phyloP scores from a whole-genome alignment of 2,113 vertebrate species.

The Ailuropoda melanoleuca region DNA sequence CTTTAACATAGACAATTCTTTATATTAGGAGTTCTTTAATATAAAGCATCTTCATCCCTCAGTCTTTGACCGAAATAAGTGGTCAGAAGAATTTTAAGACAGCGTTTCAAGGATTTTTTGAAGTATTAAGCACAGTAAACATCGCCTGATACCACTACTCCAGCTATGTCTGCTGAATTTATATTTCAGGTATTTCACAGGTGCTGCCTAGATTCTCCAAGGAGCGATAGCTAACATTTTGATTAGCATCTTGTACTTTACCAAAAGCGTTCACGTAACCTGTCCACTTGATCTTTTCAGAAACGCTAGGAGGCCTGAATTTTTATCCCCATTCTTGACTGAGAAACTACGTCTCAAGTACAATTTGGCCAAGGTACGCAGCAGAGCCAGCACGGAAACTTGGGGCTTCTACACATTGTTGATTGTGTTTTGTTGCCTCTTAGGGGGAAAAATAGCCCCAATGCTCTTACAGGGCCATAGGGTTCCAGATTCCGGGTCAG shows the following conservation, averaged over 20 bases:
- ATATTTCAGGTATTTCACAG: neutral
- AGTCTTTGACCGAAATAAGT: neutral
- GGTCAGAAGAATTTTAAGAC: neutral
- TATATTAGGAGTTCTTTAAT: neutral
- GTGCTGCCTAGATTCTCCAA: neutral
- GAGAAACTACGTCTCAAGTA: neutral
- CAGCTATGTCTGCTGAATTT: neutral
- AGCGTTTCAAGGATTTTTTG: neutral
- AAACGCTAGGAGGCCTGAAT: neutral
- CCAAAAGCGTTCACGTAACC: neutral
- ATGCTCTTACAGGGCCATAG: neutral
- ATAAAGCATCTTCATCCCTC: neutral
- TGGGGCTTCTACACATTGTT: neutral
- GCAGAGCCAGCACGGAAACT: neutral
- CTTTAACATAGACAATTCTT: neutral
- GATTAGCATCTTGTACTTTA: neutral
- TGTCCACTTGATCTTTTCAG: neutral
- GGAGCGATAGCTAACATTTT: neutral
- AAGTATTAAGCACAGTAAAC: neutral
- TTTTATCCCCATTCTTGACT: neutral
- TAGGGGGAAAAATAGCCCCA: too few relatives aligned
- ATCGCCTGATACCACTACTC: neutral
- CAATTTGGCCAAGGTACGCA: accelerated
- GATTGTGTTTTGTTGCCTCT: neutral
- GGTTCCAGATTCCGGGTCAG: neutral